Evolutionary conservation across 2,888 invertebrate genomes (phyloP).

Genomic region (Amphipoea lucens): DNA sequence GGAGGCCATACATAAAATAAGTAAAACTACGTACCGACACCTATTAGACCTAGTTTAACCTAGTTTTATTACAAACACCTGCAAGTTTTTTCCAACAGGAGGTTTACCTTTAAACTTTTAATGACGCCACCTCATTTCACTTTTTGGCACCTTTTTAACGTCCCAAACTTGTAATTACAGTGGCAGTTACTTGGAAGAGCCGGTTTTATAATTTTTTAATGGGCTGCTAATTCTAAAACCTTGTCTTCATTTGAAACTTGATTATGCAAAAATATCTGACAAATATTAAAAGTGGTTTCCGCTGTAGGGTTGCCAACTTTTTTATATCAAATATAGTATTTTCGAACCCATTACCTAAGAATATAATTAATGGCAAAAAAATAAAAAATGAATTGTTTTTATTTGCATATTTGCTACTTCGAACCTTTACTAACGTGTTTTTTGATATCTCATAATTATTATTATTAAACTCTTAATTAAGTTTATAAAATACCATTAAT

Average conservation of each 20-base stretch:
- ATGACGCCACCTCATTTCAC: constrained; percentile 75
- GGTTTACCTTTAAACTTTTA: constrained; percentile 74
- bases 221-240: neutral
- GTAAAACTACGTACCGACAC: neutral
- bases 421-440: too few species aligned
- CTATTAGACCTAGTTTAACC: constrained; percentile 4
- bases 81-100: constrained; percentile 56
- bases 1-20: neutral
- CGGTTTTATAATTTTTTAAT: constrained; percentile 13
- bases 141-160: constrained; percentile 66
- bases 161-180: neutral
- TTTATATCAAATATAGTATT: too few species aligned
- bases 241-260: neutral
- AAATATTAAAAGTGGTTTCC: neutral
- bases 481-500: too few species aligned
- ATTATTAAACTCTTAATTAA: too few species aligned
- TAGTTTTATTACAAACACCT: constrained; percentile 28
- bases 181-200: neutral
- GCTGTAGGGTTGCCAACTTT: too few species aligned
- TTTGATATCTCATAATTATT: too few species aligned
- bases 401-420: too few species aligned
- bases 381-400: too few species aligned
- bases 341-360: too few species aligned
- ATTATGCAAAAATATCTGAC: neutral
- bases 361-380: too few species aligned